Conservation (phyloP, 2,113 vertebrate species). For the Eubucco bourcierii region DNA sequence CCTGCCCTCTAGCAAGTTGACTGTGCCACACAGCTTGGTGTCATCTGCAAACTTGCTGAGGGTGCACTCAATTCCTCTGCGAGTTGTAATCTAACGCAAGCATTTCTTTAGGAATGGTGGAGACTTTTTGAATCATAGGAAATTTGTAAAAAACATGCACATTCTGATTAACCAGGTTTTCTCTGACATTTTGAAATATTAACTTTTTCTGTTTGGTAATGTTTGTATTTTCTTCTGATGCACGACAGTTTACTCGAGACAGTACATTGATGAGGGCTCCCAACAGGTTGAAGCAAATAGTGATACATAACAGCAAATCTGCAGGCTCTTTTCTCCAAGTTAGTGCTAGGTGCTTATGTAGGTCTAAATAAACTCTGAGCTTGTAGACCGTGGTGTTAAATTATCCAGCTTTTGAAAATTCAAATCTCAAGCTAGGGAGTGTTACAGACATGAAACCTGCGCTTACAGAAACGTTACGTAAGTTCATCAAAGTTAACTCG, state of each 20-base stretch:
- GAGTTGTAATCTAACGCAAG: neutral
- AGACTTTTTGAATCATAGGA: neutral
- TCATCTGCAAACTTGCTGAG: too few species aligned
- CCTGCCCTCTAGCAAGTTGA: too few species aligned
- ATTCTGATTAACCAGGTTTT: conserved; percentile 18
- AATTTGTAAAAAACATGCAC: conserved; percentile 36
- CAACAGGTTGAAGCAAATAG: neutral
- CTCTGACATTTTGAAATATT: conserved; percentile 43
- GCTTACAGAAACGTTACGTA: neutral
- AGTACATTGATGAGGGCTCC: neutral
- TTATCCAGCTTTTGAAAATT: neutral
- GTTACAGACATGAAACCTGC: neutral
- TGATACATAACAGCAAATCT: neutral
- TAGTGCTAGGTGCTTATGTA: neutral
- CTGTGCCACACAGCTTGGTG: too few species aligned
- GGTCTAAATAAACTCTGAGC: neutral
- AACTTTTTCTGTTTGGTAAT: neutral
- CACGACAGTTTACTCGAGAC: neutral
- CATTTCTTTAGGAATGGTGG: neutral
- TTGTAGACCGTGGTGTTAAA: neutral
- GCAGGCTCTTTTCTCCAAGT: neutral
- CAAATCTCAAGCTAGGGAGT: neutral
- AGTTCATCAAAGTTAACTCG: neutral
- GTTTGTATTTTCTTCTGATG: conserved; percentile 5
- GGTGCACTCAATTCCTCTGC: too few species aligned